Percentiles rank a stretch among this genome's conserved stretches.
These are phyloP conservation scores for Maccullochella peelii DNA, from an alignment of 2,113 vertebrate species.

Conservation along the genomic window DNA sequence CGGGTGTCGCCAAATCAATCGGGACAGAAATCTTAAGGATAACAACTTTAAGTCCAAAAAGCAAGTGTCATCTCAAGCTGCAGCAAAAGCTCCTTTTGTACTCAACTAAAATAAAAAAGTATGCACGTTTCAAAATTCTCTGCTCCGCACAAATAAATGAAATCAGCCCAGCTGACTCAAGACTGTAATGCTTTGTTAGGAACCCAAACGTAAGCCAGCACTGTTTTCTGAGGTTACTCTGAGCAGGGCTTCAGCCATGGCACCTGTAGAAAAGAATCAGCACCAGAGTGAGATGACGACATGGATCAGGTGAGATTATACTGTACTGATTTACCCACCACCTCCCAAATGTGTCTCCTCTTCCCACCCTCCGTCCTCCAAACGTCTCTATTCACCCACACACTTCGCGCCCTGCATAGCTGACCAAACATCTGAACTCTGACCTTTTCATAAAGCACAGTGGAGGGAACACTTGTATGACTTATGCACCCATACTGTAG, in stretches of 20 bases:
- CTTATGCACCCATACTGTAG: slow-evolving; percentile 47
- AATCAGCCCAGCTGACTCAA: slow-evolving; percentile 86
- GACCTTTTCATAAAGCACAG: slow-evolving; percentile 67
- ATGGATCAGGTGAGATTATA: slow-evolving; percentile 42
- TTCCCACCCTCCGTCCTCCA: not conserved
- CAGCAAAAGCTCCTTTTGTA: slow-evolving; percentile 50
- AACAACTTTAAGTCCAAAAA: slow-evolving; percentile 29
- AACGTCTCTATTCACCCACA: not conserved
- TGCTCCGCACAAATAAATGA: slow-evolving; percentile 64
- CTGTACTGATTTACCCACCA: not conserved
- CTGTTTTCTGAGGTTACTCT: slow-evolving; percentile 64
- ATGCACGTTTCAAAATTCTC: slow-evolving; percentile 70
- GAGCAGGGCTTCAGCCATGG: slow-evolving; percentile 51
- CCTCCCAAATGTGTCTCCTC: not conserved
- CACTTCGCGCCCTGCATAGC: not conserved
- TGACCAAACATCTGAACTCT: slow-evolving; percentile 25
- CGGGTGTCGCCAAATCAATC: not conserved
- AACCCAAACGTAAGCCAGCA: slow-evolving; percentile 57
- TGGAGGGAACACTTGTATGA: slow-evolving; percentile 54
- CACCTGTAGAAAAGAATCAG: slow-evolving; percentile 67
- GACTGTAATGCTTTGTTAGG: slow-evolving; percentile 50
- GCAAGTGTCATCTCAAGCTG: slow-evolving; percentile 34
- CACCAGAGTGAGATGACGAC: slow-evolving; percentile 67
- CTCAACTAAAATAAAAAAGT: slow-evolving; percentile 68
- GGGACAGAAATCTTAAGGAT: slow-evolving; percentile 37